Conservation (phyloP, 2,888 invertebrate genomes). For the Parnassius apollo region DNA sequence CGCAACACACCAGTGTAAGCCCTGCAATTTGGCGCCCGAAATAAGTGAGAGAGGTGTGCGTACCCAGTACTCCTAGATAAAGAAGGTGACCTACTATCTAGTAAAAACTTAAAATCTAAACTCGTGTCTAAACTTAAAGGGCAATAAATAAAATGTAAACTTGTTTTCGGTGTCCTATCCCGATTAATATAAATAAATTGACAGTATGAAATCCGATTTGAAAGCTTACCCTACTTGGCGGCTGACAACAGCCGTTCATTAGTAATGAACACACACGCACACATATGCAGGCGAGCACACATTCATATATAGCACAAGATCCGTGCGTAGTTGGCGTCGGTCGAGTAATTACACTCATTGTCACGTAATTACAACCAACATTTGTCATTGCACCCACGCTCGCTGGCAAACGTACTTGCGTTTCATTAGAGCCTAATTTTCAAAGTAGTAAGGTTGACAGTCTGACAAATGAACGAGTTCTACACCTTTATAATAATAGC, state of each 20-base stretch:
- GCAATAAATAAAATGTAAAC: too few relatives aligned
- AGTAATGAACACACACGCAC: conserved; percentile 46
- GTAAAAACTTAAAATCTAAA: too few relatives aligned
- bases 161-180: too few relatives aligned
- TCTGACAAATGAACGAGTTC: conserved; percentile 29
- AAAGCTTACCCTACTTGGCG: conserved; percentile 44
- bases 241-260: conserved; percentile 60
- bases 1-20: too few relatives aligned
- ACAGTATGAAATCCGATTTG: conserved; percentile 35
- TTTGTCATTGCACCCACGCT: conserved; percentile 71
- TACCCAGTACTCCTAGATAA: too few relatives aligned
- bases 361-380: conserved; percentile 72
- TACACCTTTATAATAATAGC: conserved; percentile 20
- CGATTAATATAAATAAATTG: conserved; percentile 12
- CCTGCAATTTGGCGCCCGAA: too few relatives aligned
- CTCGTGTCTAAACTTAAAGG: too few relatives aligned
- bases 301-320: conserved; percentile 26
- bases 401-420: conserved; percentile 37
- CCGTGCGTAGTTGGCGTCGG: conserved; percentile 44
- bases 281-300: conserved; percentile 1
- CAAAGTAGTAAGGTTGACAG: conserved; percentile 36
- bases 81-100: too few relatives aligned
- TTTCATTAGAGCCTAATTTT: conserved; percentile 39
- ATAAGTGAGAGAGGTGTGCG: too few relatives aligned
- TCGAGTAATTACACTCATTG: conserved; percentile 73